Conservation (phyloP, 2,797 vertebrate species). For the Sebastes dallii region DNA sequence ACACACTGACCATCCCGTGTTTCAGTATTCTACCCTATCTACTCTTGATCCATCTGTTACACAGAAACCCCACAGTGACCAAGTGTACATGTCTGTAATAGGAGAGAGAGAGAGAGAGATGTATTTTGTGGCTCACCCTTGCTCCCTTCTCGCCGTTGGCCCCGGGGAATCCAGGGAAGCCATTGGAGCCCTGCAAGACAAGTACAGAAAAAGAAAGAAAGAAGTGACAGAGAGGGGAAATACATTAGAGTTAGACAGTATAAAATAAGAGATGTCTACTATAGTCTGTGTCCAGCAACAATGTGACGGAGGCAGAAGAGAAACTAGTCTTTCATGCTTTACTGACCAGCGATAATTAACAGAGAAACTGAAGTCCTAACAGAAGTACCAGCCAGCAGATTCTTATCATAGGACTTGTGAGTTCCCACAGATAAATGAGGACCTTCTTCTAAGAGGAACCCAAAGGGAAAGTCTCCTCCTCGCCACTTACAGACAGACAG, state of each 20-base stretch:
- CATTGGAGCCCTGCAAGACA: constrained; percentile 89
- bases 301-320: constrained; percentile 3
- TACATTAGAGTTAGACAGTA: background rate
- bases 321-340: constrained; percentile 17
- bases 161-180: constrained; percentile 93
- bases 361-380: background rate
- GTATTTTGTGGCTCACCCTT: constrained; percentile 83
- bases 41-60: background rate
- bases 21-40: background rate
- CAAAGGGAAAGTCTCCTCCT: background rate
- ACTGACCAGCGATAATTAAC: constrained; percentile 33
- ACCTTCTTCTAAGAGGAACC: constrained; percentile 8
- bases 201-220: constrained; percentile 2
- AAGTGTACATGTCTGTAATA: background rate
- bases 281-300: background rate
- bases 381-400: background rate
- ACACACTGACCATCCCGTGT: background rate
- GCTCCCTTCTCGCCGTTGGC: constrained; percentile 96
- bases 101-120: background rate
- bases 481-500: constrained; percentile 15
- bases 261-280: background rate
- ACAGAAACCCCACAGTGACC: background rate
- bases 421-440: constrained; percentile 6
- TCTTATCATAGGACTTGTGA: background rate
- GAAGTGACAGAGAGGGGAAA: background rate